phyloP scores from a whole-genome alignment of 1,140 invertebrate genomes.

The Venustaconcha ellipsiformis region DNA sequence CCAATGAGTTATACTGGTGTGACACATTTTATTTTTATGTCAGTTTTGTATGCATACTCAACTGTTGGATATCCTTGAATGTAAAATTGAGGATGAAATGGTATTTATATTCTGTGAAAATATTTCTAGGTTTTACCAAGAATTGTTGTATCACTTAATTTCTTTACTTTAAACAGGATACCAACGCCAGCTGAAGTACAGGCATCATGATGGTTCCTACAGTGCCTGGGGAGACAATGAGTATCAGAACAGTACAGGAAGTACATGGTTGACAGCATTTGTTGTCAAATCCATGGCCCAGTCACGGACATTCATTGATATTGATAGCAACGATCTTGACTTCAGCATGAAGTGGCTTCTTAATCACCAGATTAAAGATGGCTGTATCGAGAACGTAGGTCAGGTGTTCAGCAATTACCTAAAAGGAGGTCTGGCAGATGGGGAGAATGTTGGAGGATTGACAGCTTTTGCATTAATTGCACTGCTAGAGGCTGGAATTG shows the following conservation, averaged over 20 bases:
- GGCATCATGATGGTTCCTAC: conserved; percentile 92
- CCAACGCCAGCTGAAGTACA: conserved; percentile 90
- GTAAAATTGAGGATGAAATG: no score
- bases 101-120: no score
- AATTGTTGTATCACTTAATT: no score
- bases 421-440: conserved; percentile 59
- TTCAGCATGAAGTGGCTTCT: conserved; percentile 85
- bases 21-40: no score
- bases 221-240: conserved; percentile 90
- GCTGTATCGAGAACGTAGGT: conserved; percentile 79
- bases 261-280: conserved; percentile 97
- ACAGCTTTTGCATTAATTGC: conserved; percentile 65
- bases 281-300: conserved; percentile 90
- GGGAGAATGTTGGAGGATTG: conserved; percentile 47
- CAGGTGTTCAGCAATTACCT: conserved; percentile 62
- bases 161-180: conserved; percentile 70
- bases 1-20: no score
- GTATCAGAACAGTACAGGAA: conserved; percentile 79
- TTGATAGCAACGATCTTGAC: conserved; percentile 80
- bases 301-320: conserved; percentile 82
- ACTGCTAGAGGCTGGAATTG: conserved; percentile 54
- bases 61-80: no score
- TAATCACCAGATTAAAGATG: conserved; percentile 80
- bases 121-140: no score
- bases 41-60: no score